Conservation (phyloP, 2,113 vertebrate species). For the Tychaedon coryphoeus region DNA sequence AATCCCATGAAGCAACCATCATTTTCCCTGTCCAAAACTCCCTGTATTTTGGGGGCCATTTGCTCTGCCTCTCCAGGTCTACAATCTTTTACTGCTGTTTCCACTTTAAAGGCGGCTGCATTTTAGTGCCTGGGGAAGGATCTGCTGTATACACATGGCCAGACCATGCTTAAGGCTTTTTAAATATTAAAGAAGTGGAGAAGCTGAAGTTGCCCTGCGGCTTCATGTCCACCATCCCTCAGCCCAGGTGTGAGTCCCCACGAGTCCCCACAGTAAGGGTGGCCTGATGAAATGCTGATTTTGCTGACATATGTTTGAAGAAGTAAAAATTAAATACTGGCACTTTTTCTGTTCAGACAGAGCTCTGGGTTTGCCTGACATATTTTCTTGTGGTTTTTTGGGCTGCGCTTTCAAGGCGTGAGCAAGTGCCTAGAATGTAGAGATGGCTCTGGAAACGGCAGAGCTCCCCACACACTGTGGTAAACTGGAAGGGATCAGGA, state of each 20-base stretch:
- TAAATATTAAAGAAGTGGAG: neutral
- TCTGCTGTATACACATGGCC: neutral
- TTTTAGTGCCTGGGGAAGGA: neutral
- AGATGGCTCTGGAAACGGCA: neutral
- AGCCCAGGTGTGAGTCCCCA: neutral
- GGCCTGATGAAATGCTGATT: neutral
- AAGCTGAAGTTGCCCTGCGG: neutral
- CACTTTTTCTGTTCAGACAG: accelerated
- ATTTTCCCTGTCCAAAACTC: neutral
- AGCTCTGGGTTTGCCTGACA: neutral
- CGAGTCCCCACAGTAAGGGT: neutral
- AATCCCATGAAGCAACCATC: neutral
- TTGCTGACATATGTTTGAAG: neutral
- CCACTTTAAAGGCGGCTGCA: neutral
- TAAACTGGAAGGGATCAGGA: neutral
- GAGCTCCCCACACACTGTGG: neutral
- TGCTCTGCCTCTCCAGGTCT: neutral
- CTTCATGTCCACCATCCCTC: neutral
- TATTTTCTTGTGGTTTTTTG: neutral
- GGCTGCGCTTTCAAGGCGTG: neutral
- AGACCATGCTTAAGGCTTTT: neutral
- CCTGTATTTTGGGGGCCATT: neutral
- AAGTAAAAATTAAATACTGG: neutral
- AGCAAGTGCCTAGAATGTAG: neutral
- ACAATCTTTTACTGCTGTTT: neutral